Evolutionary conservation across 1,140 invertebrate species (phyloP), one percentile per base, ranked within the genome.

Genomic region (Frieseomelitta varia): DNA sequence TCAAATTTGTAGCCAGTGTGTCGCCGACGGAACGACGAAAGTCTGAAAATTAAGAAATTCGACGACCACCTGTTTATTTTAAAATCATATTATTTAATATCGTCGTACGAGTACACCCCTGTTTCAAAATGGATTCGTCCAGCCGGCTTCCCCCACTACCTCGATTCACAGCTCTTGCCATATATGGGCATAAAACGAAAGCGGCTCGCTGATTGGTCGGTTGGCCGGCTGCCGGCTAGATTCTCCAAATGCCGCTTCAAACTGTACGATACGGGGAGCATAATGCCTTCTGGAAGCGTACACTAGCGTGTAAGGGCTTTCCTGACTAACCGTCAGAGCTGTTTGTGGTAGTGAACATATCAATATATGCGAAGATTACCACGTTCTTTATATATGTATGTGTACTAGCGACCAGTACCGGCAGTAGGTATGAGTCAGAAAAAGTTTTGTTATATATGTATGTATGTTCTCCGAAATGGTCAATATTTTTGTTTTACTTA

Each of bases 161-260:
- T 78, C 81, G 90, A 87, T 90, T 94, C 94, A 95, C 95, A 95
- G 95, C 95, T 95, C 96, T 96, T 96, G 96, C 96, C 96, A 96
- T 97, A 97, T 97, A 97, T 97, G 96, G 97, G 96, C 96, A 97
- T 96, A 96, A 96, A 96, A 96, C 95, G 95, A 95, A 96, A 95
- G 92, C 93, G 90, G 95, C 84, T 85, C 91, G 93, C 91, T 93
- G 95, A 97, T 97, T 97, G 97, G 97, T 95, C 90, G 90, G 94
- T 79, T 83, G 87, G 85, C 92, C 93, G 93, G 93, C 93, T 92
- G 91, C 93, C 93, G 92, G 93, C 93, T 94, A 93, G 93, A 93
- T 94, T 95, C 94, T 94, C 94, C 94, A 94, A 94, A 94, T 94
- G 93, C 94, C 93, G 94, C 92, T 94, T 94, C 92, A 93, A 94